These are phyloP conservation scores for Bothrops jararaca DNA, from an alignment of 2,113 vertebrate species.

Conservation along the genomic window DNA sequence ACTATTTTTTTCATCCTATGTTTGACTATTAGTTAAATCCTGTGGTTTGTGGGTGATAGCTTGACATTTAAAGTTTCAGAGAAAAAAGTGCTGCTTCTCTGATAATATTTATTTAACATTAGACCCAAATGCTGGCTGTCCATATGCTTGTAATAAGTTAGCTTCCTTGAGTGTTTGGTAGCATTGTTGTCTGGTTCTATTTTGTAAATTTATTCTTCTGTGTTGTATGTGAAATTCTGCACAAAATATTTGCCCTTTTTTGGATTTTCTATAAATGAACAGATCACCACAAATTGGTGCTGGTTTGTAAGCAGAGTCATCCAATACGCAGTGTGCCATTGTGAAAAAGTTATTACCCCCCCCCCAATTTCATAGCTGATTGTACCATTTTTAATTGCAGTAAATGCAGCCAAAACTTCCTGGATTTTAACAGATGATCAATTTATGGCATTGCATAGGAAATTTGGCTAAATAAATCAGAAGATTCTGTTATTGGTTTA, in stretches of 20 bases:
- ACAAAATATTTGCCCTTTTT: background rate
- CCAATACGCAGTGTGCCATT: background rate
- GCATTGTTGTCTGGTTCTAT: background rate
- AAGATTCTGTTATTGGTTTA: background rate
- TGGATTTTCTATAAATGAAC: background rate
- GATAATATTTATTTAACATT: background rate
- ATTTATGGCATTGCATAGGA: background rate
- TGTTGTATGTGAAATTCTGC: background rate
- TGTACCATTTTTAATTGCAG: background rate
- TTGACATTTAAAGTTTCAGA: background rate
- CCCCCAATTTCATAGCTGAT: background rate
- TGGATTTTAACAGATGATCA: background rate
- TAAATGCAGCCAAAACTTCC: background rate
- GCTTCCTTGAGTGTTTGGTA: background rate
- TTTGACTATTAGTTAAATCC: background rate
- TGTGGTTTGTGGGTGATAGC: conserved; percentile 16
- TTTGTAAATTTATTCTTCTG: background rate
- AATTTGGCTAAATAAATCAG: background rate
- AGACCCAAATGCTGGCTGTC: background rate
- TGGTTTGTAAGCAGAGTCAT: background rate
- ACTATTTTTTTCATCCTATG: background rate
- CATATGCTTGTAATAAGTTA: background rate
- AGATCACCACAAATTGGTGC: background rate
- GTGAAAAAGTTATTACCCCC: background rate
- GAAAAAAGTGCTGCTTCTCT: background rate